Conservation (phyloP, 2,888 invertebrate genomes). For the Leucoma salicis region DNA sequence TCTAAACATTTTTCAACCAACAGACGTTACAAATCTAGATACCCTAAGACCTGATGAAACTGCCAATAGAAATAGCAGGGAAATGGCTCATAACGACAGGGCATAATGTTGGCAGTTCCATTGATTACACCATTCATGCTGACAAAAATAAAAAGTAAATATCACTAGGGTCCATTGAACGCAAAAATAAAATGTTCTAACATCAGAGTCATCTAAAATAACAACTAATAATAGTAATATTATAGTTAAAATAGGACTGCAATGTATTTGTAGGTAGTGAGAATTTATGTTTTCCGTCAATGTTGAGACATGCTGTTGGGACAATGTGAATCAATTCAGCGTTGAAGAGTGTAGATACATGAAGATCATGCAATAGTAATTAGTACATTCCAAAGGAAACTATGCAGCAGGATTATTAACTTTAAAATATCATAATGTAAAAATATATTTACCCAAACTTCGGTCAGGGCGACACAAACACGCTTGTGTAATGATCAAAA, state of each 20-base stretch:
- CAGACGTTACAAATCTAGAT: slow-evolving; percentile 23
- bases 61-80: slow-evolving; percentile 22
- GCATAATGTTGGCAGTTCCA: slow-evolving; percentile 34
- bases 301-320: slow-evolving; percentile 65
- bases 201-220: slow-evolving; percentile 47
- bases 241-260: slow-evolving; percentile 29
- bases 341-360: slow-evolving; percentile 61
- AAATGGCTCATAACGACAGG: slow-evolving; percentile 3
- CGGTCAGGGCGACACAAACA: slow-evolving; percentile 78
- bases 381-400: slow-evolving; percentile 76
- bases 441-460: slow-evolving; percentile 79
- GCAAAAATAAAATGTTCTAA: slow-evolving; percentile 30
- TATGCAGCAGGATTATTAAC: slow-evolving; percentile 70
- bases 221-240: slow-evolving; percentile 24
- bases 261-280: slow-evolving; percentile 19
- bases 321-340: slow-evolving; percentile 50
- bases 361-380: slow-evolving; percentile 71
- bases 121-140: slow-evolving; percentile 50
- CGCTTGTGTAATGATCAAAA: slow-evolving; percentile 66
- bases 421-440: slow-evolving; percentile 64
- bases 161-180: slow-evolving; percentile 35
- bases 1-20: slow-evolving; percentile 31
- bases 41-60: slow-evolving; percentile 31
- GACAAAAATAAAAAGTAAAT: slow-evolving; percentile 35
- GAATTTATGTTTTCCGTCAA: slow-evolving; percentile 23